These are phyloP conservation scores for Myiozetetes cayanensis DNA, from an alignment of 2,113 vertebrate species.

Conservation along the genomic window DNA sequence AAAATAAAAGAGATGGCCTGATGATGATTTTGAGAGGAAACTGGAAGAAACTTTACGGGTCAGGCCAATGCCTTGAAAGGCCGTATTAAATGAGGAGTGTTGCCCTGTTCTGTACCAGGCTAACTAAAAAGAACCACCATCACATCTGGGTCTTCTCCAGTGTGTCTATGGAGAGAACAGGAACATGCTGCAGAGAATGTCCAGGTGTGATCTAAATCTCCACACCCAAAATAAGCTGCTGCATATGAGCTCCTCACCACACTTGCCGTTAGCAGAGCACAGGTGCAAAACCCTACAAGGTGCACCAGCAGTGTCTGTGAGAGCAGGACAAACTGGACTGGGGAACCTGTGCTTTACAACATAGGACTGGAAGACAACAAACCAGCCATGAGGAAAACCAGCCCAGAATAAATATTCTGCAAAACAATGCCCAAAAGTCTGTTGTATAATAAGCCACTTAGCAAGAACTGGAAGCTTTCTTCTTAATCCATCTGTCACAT, in stretches of 20 bases:
- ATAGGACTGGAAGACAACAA: background rate
- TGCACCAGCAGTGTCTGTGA: background rate
- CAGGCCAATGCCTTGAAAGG: background rate
- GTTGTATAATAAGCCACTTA: slow-evolving; percentile 40
- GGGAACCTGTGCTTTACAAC: background rate
- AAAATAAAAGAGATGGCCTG: background rate
- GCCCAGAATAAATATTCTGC: background rate
- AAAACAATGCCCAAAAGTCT: slow-evolving; percentile 1
- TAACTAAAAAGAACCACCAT: background rate
- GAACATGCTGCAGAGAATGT: background rate
- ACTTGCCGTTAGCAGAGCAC: background rate
- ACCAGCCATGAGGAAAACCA: background rate
- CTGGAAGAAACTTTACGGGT: background rate
- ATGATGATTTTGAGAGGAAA: background rate
- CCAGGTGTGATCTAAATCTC: background rate
- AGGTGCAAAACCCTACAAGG: background rate
- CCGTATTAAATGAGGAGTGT: background rate
- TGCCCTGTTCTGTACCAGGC: background rate
- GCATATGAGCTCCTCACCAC: background rate
- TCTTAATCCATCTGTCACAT: slow-evolving; percentile 32
- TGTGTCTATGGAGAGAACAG: background rate
- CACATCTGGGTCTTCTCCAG: background rate
- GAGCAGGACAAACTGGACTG: background rate
- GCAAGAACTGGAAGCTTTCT: slow-evolving; percentile 20
- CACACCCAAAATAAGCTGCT: background rate